These are phyloP conservation scores for Eledona agricola DNA, from an alignment of 2,888 invertebrate genomes.

Conservation along the genomic window DNA sequence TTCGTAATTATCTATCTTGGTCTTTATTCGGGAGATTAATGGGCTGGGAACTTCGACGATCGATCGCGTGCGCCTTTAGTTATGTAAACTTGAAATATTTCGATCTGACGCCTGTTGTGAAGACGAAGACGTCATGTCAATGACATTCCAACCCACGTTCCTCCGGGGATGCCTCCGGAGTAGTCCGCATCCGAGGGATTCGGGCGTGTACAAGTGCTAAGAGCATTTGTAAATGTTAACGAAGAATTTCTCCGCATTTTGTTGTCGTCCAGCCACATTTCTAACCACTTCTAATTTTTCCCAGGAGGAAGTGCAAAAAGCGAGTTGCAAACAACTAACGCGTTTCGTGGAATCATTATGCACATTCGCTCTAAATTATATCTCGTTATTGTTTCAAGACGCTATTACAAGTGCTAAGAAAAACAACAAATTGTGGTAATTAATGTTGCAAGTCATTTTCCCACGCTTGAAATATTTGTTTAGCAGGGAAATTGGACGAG, in stretches of 20 bases:
- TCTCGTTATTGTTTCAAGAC: constrained; percentile 7
- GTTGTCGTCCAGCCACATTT: constrained; percentile 11
- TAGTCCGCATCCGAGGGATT: too few relatives aligned
- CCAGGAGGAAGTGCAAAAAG: background rate
- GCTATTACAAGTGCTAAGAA: constrained; percentile 10
- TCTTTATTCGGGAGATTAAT: constrained; percentile 39
- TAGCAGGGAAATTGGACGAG: constrained; percentile 16
- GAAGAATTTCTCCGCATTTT: constrained; percentile 8
- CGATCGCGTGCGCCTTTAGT: constrained; percentile 13
- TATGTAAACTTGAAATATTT: constrained; percentile 3
- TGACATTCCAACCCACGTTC: too few relatives aligned
- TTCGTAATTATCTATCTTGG: constrained; percentile 39
- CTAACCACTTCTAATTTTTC: constrained; percentile 2
- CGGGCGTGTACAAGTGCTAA: constrained; percentile 16
- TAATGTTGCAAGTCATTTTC: constrained; percentile 19
- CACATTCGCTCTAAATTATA: constrained; percentile 15
- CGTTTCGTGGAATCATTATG: constrained; percentile 20
- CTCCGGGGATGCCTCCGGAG: background rate
- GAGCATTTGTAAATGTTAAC: constrained; percentile 21
- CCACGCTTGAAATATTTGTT: constrained; percentile 23
- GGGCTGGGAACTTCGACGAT: constrained; percentile 25
- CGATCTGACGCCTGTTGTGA: too few relatives aligned
- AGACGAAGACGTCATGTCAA: too few relatives aligned
- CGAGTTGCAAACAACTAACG: constrained; percentile 5
- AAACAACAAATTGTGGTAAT: constrained; percentile 19